Base-by-base conservation (phyloP, 2,797 vertebrate species). In the Hemibagrus guttatus region DNA sequence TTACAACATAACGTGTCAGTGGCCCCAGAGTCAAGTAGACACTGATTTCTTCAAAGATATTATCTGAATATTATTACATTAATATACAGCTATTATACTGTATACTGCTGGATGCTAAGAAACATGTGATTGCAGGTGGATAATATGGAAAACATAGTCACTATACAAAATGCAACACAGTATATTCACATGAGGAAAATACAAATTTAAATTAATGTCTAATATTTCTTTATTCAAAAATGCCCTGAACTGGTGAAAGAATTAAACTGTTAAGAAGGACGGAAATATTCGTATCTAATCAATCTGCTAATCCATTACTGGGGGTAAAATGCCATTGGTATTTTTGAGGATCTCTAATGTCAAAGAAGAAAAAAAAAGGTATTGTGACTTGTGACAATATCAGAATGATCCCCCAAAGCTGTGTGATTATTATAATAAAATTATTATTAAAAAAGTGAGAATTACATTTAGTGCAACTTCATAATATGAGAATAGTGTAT, bases 381-480 rank as follows among this genome's bases (percentile, higher is more conserved):
- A 63, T 63, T 81, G 58, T 6, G 9, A 26, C 31, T 63, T 17
- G 6, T 2, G 13, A 56, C 2, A 42, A 7, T 35, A 78, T 58
- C 2, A 1, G n/a, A 16, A 61, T 80, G 6, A 80, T 11, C n/a
- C 17, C 28, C 19, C 12, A 31, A 54, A 11, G 31, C 63, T 31
- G 9, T 28, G 35, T 64, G 39, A 68, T 35, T 68, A 66, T 66
- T 64, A 49, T 23, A 49, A 81, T 66, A 81, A 81, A 64, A 64
- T 42, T 26, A 80, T 42, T 42, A 35, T 79, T 76, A 28, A 26
- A 26, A 54, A 54, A 46, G 6, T 26, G 23, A 26, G 4, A 39
- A 26, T 23, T 0, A 2, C 0, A 31, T 35, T 4, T 58, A 28
- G 6, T 79, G 19, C 28, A 79, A 31, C 28, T 23, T 52, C 58